Base-by-base conservation (phyloP, 2,797 vertebrate species). In the Xyrichtys novacula region DNA sequence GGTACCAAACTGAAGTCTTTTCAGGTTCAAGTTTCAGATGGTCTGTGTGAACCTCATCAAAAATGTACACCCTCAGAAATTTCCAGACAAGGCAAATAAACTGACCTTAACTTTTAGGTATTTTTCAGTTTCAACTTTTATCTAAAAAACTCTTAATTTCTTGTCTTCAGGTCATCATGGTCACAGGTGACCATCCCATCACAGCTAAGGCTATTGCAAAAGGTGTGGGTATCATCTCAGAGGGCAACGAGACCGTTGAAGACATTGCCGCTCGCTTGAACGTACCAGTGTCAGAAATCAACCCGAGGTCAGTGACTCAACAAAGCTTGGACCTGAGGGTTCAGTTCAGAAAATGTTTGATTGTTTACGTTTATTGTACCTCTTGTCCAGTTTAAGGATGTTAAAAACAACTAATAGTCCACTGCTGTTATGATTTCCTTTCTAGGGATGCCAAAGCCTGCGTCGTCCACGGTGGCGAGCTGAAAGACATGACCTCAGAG, bases 191-290 rank as follows among this genome's bases (percentile, higher is more conserved):
- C 74, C 97, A 99, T 87, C 97, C 97, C 0, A 99, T 99, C 91
- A 99, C 97, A 70, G 97, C 97, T 32, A 99, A 98, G 89, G 97
- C 97, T 46, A 99, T 99, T 39, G 97, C 97, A 57, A 99, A 95
- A 78, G 96, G 97, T 50, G 97, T 99, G 0, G 97, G 97, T 15
- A 99, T 99, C 88, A 99, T 99, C 92, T 99, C 97, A 0, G 97
- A 99, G 67, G 96, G 96, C 72, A 99, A 97, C 0, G 97, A 99
- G 91, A 99, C 97, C 0, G 95, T 98, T 9, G 97, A 98, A 75
- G 97, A 99, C 78, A 98, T 99, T 1, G 97, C 97, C 23, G 95
- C 95, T 31, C 95, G 97, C 1, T 91, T 98, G 69, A 98, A 99
- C 68, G 94, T 99, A 52, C 96, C 96, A 0, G 85, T 97, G 56